Percentiles rank a stretch among this genome's conserved stretches.
phyloP scores from a whole-genome alignment of 2,797 vertebrate genomes.

The Lindbergichthys nudifrons region DNA sequence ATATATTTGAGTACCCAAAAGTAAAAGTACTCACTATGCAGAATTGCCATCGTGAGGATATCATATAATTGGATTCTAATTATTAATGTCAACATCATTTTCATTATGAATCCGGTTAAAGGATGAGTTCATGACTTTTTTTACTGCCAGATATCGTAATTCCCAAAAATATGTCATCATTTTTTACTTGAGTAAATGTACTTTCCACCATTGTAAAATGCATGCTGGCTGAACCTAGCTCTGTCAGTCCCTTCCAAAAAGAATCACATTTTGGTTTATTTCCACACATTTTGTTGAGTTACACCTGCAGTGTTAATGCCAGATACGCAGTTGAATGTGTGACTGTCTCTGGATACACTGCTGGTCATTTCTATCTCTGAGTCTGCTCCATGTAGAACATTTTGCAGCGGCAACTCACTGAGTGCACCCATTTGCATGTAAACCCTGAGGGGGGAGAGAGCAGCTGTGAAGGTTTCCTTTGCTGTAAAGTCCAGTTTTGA shows the following conservation, averaged over 20 bases:
- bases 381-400: constrained; percentile 55
- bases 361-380: constrained; percentile 48
- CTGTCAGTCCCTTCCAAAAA: neutral
- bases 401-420: constrained; percentile 52
- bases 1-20: too few species aligned
- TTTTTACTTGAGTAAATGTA: too few species aligned
- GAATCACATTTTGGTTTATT: neutral
- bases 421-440: constrained; percentile 48
- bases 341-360: constrained; percentile 17
- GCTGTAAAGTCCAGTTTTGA: constrained; percentile 59
- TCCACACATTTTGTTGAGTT: too few species aligned
- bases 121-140: too few species aligned
- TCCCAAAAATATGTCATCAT: too few species aligned
- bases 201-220: neutral
- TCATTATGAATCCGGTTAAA: too few species aligned
- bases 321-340: neutral
- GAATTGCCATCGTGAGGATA: too few species aligned
- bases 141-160: too few species aligned
- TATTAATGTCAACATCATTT: too few species aligned
- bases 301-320: constrained; percentile 6
- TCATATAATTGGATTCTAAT: too few species aligned
- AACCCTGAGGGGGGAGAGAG: constrained; percentile 27
- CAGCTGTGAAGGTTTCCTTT: constrained; percentile 52
- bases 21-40: too few species aligned
- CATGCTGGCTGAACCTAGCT: neutral